A percentile compares a stretch with the other conserved stretches of the same genome.
phyloP scores from a whole-genome alignment of 2,888 invertebrate species.

The Halictus ligatus region DNA sequence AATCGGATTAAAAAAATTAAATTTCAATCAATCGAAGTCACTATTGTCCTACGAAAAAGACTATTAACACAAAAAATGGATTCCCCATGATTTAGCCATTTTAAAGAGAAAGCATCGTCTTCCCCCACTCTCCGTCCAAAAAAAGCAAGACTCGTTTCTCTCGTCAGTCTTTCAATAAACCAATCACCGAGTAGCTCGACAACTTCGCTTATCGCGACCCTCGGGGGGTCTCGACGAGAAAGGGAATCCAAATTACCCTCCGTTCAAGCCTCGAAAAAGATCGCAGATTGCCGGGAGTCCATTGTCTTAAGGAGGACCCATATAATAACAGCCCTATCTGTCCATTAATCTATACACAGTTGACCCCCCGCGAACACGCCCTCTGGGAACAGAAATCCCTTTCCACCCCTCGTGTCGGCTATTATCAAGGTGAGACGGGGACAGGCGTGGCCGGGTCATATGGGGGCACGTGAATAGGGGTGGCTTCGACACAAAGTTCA shows the following conservation, averaged over 20 bases:
- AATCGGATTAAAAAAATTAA: too few relatives aligned
- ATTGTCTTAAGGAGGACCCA: conserved; percentile 49
- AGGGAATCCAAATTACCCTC: conserved; percentile 46
- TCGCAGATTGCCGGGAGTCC: conserved; percentile 45
- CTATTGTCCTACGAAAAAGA: too few relatives aligned
- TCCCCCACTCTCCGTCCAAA: not conserved
- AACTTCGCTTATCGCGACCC: conserved; percentile 13
- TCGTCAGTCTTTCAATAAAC: conserved; percentile 6
- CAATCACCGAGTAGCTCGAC: conserved; percentile 13
- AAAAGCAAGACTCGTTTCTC: not conserved
- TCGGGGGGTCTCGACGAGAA: not conserved
- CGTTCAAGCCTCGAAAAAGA: conserved; percentile 44
- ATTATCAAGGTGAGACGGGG: conserved; percentile 46
- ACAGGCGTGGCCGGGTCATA: conserved; percentile 21
- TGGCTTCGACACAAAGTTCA: conserved; percentile 7
- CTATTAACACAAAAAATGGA: too few relatives aligned
- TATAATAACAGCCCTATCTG: conserved; percentile 55
- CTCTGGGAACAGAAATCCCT: conserved; percentile 37
- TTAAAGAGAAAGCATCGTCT: not conserved
- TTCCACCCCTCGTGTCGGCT: conserved; percentile 20
- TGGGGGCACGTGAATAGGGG: conserved; percentile 40
- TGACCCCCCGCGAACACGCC: conserved; percentile 26
- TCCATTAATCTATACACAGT: conserved; percentile 61
- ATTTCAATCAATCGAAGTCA: too few relatives aligned
- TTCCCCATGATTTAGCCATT: too few relatives aligned